These are phyloP conservation scores for Andrena cerasifolii DNA, from an alignment of 1,140 invertebrate genomes.

Conservation along the genomic window DNA sequence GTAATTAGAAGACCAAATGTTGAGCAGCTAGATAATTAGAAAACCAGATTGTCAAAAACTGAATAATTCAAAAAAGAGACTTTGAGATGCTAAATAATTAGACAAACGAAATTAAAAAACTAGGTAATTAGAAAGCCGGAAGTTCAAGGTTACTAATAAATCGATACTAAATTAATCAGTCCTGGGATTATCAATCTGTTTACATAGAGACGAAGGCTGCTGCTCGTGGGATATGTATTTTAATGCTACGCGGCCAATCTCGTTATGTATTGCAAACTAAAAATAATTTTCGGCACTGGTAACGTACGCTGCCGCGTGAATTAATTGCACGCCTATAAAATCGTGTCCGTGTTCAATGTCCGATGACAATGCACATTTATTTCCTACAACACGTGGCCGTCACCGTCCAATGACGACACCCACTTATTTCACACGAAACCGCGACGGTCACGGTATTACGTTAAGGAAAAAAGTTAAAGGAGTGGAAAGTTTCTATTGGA, in stretches of 20 bases:
- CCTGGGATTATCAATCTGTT: neutral
- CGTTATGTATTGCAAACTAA: conserved; percentile 18
- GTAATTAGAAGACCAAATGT: too few species aligned
- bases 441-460: neutral
- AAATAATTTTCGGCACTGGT: conserved; percentile 24
- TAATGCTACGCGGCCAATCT: neutral
- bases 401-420: too few species aligned
- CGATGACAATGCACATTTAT: too few species aligned
- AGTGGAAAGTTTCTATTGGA: neutral
- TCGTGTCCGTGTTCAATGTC: neutral
- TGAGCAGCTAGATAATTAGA: too few species aligned
- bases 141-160: neutral
- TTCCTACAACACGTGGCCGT: too few species aligned
- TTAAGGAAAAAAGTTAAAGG: neutral
- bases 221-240: neutral
- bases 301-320: neutral
- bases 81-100: too few species aligned
- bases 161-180: neutral
- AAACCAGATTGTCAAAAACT: too few species aligned
- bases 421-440: neutral
- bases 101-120: too few species aligned
- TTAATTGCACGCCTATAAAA: neutral
- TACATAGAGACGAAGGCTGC: neutral
- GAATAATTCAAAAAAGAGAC: too few species aligned
- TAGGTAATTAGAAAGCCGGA: too few species aligned